These are phyloP conservation scores for Acrobasis consociella DNA, from an alignment of 2,888 invertebrate species.

Conservation along the genomic window DNA sequence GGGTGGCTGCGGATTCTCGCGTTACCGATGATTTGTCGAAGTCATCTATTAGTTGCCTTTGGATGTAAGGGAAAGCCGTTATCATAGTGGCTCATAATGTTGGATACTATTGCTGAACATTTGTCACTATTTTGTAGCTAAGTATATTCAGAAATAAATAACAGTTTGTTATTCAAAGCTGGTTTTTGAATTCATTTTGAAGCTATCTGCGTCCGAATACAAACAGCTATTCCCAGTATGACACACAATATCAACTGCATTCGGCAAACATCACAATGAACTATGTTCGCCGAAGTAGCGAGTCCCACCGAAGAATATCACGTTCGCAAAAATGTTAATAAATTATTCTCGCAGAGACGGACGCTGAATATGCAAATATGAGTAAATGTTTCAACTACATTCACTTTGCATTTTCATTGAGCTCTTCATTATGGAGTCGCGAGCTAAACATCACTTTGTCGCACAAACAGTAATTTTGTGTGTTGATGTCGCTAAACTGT, in stretches of 20 bases:
- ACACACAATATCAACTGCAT: background rate
- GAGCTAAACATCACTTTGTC: conserved; percentile 24
- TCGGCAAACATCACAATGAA: background rate
- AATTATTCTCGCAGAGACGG: conserved; percentile 33
- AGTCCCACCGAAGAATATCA: conserved; percentile 17
- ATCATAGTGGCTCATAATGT: background rate
- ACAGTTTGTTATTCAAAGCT: background rate
- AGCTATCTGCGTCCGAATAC: background rate
- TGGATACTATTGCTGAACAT: no score
- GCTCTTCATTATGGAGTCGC: conserved; percentile 42
- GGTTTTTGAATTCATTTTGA: background rate
- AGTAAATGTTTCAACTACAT: conserved; percentile 53
- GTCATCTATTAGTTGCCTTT: conserved; percentile 1
- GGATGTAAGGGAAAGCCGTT: background rate
- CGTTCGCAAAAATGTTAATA: conserved; percentile 36
- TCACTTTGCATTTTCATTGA: conserved; percentile 54
- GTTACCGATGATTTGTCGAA: background rate
- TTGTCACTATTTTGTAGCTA: background rate
- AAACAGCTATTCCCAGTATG: background rate
- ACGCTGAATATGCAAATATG: conserved; percentile 50
- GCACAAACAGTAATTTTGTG: background rate
- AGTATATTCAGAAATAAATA: background rate
- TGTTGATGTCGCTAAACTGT: no score
- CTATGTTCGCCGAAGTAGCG: background rate
- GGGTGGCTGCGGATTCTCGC: background rate